A percentile compares a stretch with the other conserved stretches of the same genome.
Conservation (phyloP, 2,113 vertebrate species). For the Nothocercus nigrocapillus region DNA sequence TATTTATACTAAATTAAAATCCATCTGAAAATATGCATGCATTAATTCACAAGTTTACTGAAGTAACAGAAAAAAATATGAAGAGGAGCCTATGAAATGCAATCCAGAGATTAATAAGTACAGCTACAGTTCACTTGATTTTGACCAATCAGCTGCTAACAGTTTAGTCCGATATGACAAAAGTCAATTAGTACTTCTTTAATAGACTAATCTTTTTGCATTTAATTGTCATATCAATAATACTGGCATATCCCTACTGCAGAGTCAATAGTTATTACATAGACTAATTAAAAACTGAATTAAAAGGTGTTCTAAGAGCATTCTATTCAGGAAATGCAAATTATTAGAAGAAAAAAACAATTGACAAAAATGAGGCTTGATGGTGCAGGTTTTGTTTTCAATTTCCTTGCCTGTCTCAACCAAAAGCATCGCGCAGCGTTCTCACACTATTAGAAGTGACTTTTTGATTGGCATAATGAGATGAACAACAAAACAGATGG, state of each 20-base stretch:
- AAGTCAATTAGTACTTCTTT: slow-evolving; percentile 73
- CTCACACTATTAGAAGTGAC: not conserved
- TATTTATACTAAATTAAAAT: slow-evolving; percentile 23
- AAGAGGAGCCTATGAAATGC: not conserved
- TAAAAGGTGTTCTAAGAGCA: slow-evolving; percentile 50
- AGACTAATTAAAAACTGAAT: slow-evolving; percentile 74
- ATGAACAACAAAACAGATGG: slow-evolving; percentile 60
- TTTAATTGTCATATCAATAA: slow-evolving; percentile 80
- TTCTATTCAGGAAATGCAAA: slow-evolving; percentile 53
- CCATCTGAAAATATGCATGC: not conserved
- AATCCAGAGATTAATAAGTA: slow-evolving; percentile 52
- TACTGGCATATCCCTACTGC: slow-evolving; percentile 46
- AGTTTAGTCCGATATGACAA: slow-evolving; percentile 45
- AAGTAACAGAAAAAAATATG: not conserved
- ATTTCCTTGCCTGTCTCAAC: not conserved
- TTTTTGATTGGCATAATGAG: slow-evolving; percentile 67
- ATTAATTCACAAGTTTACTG: not conserved
- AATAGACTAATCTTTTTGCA: slow-evolving; percentile 70
- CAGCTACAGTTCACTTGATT: slow-evolving; percentile 52
- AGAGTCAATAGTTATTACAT: slow-evolving; percentile 73
- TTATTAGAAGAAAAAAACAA: slow-evolving; percentile 6
- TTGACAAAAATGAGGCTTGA: slow-evolving; percentile 5
- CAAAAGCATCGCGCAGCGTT: not conserved
- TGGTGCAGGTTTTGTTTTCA: not conserved
- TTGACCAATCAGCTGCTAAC: slow-evolving; percentile 69